Evolutionary conservation across 2,113 vertebrate genomes (phyloP), one percentile per base, ranked within the genome.

Genomic region (Apodemus sylvaticus): DNA sequence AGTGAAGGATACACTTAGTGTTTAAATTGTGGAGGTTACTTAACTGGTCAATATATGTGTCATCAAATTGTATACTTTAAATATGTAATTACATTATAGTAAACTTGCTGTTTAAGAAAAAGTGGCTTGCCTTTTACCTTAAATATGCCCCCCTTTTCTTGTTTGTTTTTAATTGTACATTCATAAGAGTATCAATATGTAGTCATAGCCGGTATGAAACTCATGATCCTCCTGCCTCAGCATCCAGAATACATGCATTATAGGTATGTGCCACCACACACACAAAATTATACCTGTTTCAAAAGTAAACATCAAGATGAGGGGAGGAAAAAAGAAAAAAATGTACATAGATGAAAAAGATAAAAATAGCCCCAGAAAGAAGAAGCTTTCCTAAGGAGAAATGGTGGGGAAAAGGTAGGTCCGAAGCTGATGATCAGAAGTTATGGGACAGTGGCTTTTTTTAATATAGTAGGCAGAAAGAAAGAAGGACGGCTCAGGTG

Each of bases 51-150:
- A 82, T 31, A n/a, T 26, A 31, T 20, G 8, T 68, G 10, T 51
- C 51, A 86, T 36, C 42, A 68, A 66, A 22, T 68, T 86, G 39
- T 68, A 66, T 68, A 36, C 31, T 86, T 68, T 66, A 48, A 86
- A 86, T 86, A 36, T 86, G 8, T 36, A 86, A 66, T 86, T 68
- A 17, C 31, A 51, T 51, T 78, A 51, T 19, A 86, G 31, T 86
- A 86, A 48, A 86, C 48, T 64, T 86, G 62, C 31, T 68, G 62
- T 66, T 86, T 86, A 85, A 85, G n/a, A 62, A 85, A 29, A 83
- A 26, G 26, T 91, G 66, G 4, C 4, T 93, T 93, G 64, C 45
- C 86, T 96, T 96, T 90, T 88, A 48, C 89, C 36, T 85, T 81
- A 62, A 66, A 31, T 62, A 60, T 71, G n/a, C 4, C 19, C 45